phyloP scores from a whole-genome alignment of 2,888 invertebrate genomes.

The Hetaerina titia region DNA sequence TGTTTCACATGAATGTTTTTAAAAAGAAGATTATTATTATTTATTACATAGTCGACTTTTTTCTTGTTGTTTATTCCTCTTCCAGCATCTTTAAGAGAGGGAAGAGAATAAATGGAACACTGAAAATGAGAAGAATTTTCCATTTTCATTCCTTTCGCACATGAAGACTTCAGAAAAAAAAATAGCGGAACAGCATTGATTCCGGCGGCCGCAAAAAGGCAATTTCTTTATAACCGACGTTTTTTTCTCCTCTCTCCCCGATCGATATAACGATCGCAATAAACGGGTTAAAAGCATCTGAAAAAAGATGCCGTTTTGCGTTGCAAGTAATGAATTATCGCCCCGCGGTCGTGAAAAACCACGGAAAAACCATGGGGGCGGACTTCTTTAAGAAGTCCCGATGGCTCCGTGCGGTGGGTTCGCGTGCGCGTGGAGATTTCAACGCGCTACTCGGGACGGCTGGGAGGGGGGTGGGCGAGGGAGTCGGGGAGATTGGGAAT shows the following conservation, averaged over 20 bases:
- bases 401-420: background rate
- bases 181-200: background rate
- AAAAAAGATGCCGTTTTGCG: background rate
- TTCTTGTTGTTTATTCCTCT: background rate
- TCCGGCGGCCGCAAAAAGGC: background rate
- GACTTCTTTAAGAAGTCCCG: background rate
- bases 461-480: background rate
- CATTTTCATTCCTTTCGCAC: background rate
- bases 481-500: background rate
- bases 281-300: background rate
- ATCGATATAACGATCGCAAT: conserved; percentile 29
- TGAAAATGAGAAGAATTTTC: background rate
- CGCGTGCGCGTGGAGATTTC: conserved; percentile 46
- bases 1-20: too few relatives aligned
- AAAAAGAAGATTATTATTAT: too few relatives aligned
- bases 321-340: background rate
- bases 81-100: background rate
- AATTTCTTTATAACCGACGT: background rate
- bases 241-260: background rate
- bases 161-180: background rate
- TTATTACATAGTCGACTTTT: too few relatives aligned
- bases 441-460: background rate
- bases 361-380: background rate
- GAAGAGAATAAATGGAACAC: background rate
- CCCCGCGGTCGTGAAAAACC: background rate